Conservation (phyloP, 2,113 vertebrate species). For the Ramphastos sulfuratus region DNA sequence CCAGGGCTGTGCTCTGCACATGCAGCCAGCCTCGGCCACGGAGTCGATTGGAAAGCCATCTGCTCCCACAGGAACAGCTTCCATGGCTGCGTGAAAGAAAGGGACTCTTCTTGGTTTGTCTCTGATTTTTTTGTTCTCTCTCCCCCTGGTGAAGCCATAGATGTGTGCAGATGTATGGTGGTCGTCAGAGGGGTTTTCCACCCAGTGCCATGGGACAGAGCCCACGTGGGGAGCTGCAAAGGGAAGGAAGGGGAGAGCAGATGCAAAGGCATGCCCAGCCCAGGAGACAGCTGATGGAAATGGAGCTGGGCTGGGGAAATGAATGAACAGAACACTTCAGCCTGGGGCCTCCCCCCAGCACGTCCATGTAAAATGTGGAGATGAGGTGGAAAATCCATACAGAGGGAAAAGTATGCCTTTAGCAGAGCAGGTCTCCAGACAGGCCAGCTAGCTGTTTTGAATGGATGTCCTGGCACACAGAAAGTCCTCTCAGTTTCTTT, state of each 20-base stretch:
- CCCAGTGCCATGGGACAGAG: neutral
- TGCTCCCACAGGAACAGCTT: neutral
- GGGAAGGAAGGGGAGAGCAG: neutral
- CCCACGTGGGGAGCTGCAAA: neutral
- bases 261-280: neutral
- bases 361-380: conserved; percentile 41
- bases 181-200: neutral
- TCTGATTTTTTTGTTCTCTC: neutral
- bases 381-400: conserved; percentile 55
- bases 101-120: neutral
- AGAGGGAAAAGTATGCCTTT: conserved; percentile 50
- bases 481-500: conserved; percentile 8
- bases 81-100: neutral
- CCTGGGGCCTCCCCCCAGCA: neutral
- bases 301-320: neutral
- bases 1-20: neutral
- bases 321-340: neutral
- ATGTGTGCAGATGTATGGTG: neutral
- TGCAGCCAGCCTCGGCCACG: neutral
- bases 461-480: conserved; percentile 42
- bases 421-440: conserved; percentile 35
- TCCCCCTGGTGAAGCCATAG: neutral
- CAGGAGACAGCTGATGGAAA: neutral
- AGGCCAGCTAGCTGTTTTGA: conserved; percentile 30
- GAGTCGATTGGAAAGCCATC: conserved; percentile 25